Conservation (phyloP, 92 coral and sea anemone species). For the Hydrozoanthus gracilis region DNA sequence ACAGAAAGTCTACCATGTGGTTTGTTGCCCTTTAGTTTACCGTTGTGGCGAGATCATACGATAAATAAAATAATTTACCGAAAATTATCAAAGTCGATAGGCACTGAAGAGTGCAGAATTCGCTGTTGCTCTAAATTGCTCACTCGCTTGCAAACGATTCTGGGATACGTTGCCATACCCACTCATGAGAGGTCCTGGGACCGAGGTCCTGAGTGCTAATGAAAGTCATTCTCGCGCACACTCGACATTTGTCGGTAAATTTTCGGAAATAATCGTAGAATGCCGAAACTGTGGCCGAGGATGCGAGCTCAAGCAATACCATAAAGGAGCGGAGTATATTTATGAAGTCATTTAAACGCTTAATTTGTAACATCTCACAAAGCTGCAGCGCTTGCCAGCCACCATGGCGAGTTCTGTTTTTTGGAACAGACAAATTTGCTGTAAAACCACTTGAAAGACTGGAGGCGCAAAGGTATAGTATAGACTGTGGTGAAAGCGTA, state of each 20-base stretch:
- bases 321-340: not conserved
- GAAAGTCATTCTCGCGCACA: not conserved
- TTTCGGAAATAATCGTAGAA: not conserved
- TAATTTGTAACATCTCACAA: not conserved
- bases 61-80: slow-evolving; percentile 65
- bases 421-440: slow-evolving; percentile 94
- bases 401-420: slow-evolving; percentile 85
- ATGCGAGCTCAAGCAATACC: too few species aligned
- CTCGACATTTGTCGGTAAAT: not conserved
- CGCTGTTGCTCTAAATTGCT: slow-evolving; percentile 57
- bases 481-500: too few species aligned
- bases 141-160: slow-evolving; percentile 56
- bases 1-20: not conserved
- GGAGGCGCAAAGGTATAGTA: slow-evolving; percentile 48
- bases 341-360: slow-evolving; percentile 31
- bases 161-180: slow-evolving; percentile 53
- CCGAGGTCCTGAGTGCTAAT: not conserved
- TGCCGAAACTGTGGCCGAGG: too few species aligned
- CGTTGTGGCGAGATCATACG: slow-evolving; percentile 55
- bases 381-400: slow-evolving; percentile 40
- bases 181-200: slow-evolving; percentile 41
- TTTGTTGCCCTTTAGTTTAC: slow-evolving; percentile 14
- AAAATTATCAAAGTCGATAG: slow-evolving; percentile 51
- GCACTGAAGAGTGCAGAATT: slow-evolving; percentile 35
- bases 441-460: slow-evolving; percentile 74